Percentiles rank a stretch among this genome's conserved stretches.
Evolutionary conservation across 2,888 invertebrate genomes (phyloP).

Genomic region (Venusia cambrica): DNA sequence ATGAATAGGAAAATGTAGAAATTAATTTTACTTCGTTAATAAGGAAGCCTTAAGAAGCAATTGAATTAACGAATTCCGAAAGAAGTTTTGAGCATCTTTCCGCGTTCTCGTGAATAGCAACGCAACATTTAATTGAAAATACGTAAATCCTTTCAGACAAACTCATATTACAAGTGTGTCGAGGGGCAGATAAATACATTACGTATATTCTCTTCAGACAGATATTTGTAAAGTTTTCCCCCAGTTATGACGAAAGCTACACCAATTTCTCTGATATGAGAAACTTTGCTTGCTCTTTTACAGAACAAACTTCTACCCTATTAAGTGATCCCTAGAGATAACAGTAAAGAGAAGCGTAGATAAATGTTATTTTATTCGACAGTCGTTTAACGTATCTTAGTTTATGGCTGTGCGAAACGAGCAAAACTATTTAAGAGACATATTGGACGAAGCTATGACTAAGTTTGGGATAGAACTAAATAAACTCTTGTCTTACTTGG

Average conservation of each 20-base stretch:
- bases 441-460: slow-evolving; percentile 55
- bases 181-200: slow-evolving; percentile 78
- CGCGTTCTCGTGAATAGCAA: slow-evolving; percentile 22
- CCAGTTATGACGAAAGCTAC: slow-evolving; percentile 73
- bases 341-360: slow-evolving; percentile 28
- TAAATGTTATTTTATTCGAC: slow-evolving; percentile 62
- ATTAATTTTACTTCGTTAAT: too few relatives aligned
- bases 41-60: too few relatives aligned
- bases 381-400: slow-evolving; percentile 67
- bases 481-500: slow-evolving; percentile 37
- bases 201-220: slow-evolving; percentile 74
- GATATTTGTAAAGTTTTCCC: slow-evolving; percentile 79
- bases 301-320: slow-evolving; percentile 39
- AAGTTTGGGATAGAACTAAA: slow-evolving; percentile 51
- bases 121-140: slow-evolving; percentile 52
- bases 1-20: too few relatives aligned
- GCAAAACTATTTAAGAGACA: slow-evolving; percentile 61
- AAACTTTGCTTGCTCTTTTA: slow-evolving; percentile 48
- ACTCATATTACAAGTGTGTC: slow-evolving; percentile 72
- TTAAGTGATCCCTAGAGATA: slow-evolving; percentile 28
- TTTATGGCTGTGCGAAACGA: slow-evolving; percentile 63
- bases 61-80: too few relatives aligned
- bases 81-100: too few relatives aligned
- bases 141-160: slow-evolving; percentile 63
- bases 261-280: slow-evolving; percentile 74